A percentile compares a stretch with the other conserved stretches of the same genome.
These are phyloP conservation scores for Alexandromys oeconomus DNA, from an alignment of 2,797 vertebrate genomes.

Conservation along the genomic window DNA sequence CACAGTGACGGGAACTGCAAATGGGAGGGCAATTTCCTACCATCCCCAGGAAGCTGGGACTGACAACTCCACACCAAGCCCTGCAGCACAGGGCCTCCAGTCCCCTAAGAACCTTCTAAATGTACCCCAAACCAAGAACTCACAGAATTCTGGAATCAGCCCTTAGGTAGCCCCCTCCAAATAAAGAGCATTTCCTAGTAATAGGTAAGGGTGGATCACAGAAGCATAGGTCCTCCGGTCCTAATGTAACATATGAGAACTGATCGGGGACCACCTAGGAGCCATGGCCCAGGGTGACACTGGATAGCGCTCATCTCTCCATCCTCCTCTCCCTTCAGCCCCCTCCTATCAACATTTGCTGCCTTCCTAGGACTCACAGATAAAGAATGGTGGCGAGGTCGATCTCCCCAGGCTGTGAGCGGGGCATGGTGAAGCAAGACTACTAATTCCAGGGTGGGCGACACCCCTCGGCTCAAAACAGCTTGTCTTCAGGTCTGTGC, in stretches of 20 bases:
- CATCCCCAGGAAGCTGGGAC: no score
- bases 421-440: rapidly evolving
- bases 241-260: rapidly evolving
- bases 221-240: rapidly evolving
- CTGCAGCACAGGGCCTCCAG: rapidly evolving
- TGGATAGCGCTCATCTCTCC: rapidly evolving
- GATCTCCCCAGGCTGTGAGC: neutral
- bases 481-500: neutral
- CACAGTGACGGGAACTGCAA: no score
- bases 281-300: neutral
- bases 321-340: rapidly evolving
- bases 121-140: no score
- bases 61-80: neutral
- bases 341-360: rapidly evolving
- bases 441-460: neutral
- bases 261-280: neutral
- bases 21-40: neutral
- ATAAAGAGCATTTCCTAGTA: neutral
- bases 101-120: neutral
- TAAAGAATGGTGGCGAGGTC: neutral
- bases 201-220: no score
- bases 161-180: neutral
- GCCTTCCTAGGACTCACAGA: neutral
- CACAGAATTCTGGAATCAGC: neutral
- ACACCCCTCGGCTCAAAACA: rapidly evolving